phyloP scores from a whole-genome alignment of 2,888 invertebrate genomes.

The Lasioglossum zephyrum region DNA sequence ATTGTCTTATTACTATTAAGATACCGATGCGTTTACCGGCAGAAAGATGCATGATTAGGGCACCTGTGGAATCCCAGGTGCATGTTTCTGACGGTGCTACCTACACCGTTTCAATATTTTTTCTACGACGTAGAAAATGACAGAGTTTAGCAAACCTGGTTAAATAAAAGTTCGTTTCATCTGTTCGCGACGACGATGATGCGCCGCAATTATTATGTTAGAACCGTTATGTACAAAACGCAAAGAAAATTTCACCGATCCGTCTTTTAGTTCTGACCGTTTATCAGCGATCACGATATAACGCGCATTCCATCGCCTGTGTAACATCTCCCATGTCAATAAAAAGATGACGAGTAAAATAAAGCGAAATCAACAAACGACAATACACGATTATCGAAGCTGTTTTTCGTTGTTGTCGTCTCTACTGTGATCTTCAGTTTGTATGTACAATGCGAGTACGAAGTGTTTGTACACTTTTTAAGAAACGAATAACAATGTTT shows the following conservation, averaged over 20 bases:
- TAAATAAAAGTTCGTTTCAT: slow-evolving; percentile 43
- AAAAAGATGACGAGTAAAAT: slow-evolving; percentile 70
- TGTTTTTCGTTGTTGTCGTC: background rate
- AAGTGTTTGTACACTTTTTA: too few species aligned
- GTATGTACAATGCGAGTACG: too few species aligned
- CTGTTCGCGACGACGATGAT: slow-evolving; percentile 39
- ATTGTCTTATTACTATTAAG: slow-evolving; percentile 74
- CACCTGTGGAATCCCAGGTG: slow-evolving; percentile 11
- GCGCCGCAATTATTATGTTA: slow-evolving; percentile 53
- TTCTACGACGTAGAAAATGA: slow-evolving; percentile 69
- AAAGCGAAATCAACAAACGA: slow-evolving; percentile 32
- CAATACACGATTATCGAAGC: background rate
- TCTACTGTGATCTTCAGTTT: background rate
- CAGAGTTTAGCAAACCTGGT: slow-evolving; percentile 59
- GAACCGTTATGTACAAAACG: slow-evolving; percentile 57
- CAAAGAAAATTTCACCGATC: slow-evolving; percentile 61
- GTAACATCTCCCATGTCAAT: slow-evolving; percentile 81
- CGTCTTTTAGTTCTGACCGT: slow-evolving; percentile 70
- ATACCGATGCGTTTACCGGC: slow-evolving; percentile 66
- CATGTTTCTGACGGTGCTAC: slow-evolving; percentile 36
- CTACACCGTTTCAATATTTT: slow-evolving; percentile 67
- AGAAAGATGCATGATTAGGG: slow-evolving; percentile 27
- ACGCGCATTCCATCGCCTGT: slow-evolving; percentile 79
- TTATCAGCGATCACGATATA: slow-evolving; percentile 72
- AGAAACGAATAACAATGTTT: too few species aligned